Percentiles rank a stretch among this genome's conserved stretches.
These are phyloP conservation scores for Temnothorax rugatulus DNA, from an alignment of 2,888 invertebrate genomes.

Conservation along the genomic window DNA sequence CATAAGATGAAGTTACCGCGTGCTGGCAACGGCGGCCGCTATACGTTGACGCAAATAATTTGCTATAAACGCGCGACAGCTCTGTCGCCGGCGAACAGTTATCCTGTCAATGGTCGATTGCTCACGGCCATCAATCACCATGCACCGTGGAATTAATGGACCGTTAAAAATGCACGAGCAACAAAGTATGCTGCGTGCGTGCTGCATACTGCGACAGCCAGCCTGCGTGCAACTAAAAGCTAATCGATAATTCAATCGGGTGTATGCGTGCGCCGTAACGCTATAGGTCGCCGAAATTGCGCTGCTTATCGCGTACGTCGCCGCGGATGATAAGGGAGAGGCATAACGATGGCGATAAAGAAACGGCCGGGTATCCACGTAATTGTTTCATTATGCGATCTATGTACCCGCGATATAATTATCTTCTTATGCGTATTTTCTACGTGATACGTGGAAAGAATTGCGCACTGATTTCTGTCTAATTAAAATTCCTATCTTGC, in stretches of 20 bases:
- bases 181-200: constrained; percentile 61
- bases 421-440: constrained; percentile 24
- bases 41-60: constrained; percentile 42
- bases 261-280: constrained; percentile 46
- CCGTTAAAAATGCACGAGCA: constrained; percentile 73
- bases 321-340: constrained; percentile 27
- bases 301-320: constrained; percentile 39
- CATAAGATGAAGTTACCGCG: not conserved
- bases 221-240: constrained; percentile 53
- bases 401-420: constrained; percentile 27
- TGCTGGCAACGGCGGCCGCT: not conserved
- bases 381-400: constrained; percentile 51
- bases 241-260: constrained; percentile 61
- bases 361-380: constrained; percentile 3
- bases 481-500: constrained; percentile 3
- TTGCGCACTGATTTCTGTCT: constrained; percentile 1
- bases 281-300: constrained; percentile 46
- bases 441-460: constrained; percentile 13
- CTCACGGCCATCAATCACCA: constrained; percentile 70
- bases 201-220: constrained; percentile 21
- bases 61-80: constrained; percentile 55
- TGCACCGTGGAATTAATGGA: constrained; percentile 70
- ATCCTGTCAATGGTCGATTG: constrained; percentile 70
- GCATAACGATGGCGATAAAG: constrained; percentile 26
- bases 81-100: constrained; percentile 64